Evolutionary conservation across 2,113 vertebrate species (phyloP).

Genomic region (Stictonetta naevosa): DNA sequence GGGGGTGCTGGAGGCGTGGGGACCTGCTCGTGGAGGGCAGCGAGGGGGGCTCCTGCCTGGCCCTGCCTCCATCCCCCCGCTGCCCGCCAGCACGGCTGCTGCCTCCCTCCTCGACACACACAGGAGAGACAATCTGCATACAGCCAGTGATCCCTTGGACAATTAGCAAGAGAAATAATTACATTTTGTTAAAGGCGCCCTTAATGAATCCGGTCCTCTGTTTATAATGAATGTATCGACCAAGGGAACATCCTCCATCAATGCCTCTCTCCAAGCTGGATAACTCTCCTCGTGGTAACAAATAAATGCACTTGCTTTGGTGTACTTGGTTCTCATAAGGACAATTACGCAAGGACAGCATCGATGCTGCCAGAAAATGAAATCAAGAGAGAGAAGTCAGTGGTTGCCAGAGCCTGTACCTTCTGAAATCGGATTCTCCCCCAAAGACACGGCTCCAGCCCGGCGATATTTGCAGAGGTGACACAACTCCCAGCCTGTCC

Average conservation of each 20-base stretch:
- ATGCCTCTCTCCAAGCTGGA: neutral
- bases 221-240: neutral
- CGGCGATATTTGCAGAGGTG: neutral
- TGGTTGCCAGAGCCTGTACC: conserved; percentile 28
- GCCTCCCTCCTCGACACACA: neutral
- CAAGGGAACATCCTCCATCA: neutral
- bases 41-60: neutral
- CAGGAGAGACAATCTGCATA: neutral
- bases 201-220: neutral
- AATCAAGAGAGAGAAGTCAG: conserved; percentile 25
- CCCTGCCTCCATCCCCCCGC: neutral
- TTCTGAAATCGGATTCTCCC: conserved; percentile 39
- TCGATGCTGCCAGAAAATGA: conserved; percentile 46
- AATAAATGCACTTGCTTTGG: neutral
- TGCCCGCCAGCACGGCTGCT: neutral
- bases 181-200: neutral
- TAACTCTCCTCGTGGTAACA: neutral
- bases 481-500: neutral
- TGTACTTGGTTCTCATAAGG: conserved; percentile 38
- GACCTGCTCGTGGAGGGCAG: neutral
- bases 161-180: neutral
- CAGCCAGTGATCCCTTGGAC: neutral
- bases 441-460: neutral
- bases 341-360: conserved; percentile 44
- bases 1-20: neutral